Percentiles rank a stretch among this genome's conserved stretches.
These are phyloP conservation scores for Conops quadrifasciatus DNA, from an alignment of 2,888 invertebrate genomes.

Conservation along the genomic window DNA sequence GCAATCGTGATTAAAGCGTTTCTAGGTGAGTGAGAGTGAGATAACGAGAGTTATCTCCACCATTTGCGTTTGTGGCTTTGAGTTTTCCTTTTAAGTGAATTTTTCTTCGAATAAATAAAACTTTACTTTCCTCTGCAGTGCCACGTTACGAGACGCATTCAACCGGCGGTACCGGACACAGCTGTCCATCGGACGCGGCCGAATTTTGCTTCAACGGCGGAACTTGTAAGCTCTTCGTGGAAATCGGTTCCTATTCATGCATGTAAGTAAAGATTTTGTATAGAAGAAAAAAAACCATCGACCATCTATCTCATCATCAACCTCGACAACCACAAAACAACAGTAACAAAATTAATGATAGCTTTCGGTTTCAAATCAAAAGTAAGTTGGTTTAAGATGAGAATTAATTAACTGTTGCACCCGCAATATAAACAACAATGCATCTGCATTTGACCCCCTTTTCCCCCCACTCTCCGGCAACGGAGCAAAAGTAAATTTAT, in stretches of 20 bases:
- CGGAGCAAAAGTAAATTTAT: too few relatives aligned
- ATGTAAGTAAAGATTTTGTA: conserved; percentile 72
- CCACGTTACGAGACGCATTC: conserved; percentile 63
- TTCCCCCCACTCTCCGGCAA: not conserved
- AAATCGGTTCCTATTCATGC: conserved; percentile 83
- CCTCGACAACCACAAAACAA: not conserved
- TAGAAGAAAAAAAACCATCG: not conserved
- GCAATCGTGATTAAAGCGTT: conserved; percentile 63
- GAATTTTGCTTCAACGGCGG: conserved; percentile 89
- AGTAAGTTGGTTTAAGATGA: too few relatives aligned
- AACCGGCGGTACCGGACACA: conserved; percentile 51
- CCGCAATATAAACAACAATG: too few relatives aligned
- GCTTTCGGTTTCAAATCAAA: too few relatives aligned
- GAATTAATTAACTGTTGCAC: too few relatives aligned
- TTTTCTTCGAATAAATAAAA: not conserved
- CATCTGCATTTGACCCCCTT: not conserved
- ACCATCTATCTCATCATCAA: too few relatives aligned
- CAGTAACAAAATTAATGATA: too few relatives aligned
- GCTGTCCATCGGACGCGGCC: conserved; percentile 71
- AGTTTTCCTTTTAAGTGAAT: not conserved
- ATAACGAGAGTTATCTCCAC: not conserved
- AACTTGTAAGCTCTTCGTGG: conserved; percentile 82
- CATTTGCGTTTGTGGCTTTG: too few relatives aligned
- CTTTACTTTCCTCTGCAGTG: conserved; percentile 51
- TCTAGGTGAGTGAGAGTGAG: conserved; percentile 56